Evolutionary conservation across 2,113 vertebrate genomes (phyloP), one percentile per base, ranked within the genome.

Genomic region (Nibea coibor): DNA sequence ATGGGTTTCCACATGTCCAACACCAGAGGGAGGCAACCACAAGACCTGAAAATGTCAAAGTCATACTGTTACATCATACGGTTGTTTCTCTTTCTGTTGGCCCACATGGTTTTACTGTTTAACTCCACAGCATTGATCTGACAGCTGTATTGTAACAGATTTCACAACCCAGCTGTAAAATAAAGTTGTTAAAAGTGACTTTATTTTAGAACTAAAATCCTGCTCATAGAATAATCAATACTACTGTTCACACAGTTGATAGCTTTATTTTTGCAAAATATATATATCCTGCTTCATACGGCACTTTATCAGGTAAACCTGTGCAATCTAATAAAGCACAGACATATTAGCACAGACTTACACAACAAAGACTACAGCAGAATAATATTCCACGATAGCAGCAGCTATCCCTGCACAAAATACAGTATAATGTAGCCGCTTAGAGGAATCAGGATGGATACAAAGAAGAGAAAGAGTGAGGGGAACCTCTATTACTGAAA

Each of bases 11-110:
- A 64, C 26, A 16, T 16, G 7, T 57, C 2, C 8, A 14, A 69
- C 75, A 56, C 86, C 71, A 84, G 81, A 81, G 19, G 35, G 88
- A 83, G 63, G 28, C 66, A 83, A 39, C 50, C n/a, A 42, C 71
- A 75, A 72, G 43, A 2, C 51, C 24, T 64, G 10, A 51, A 59
- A 47, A n/a, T 53, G 58, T 20, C 26, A 50, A 19, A 5, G 0
- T 17, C 59, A 7, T 3, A 15, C 10, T 39, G 35, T 39, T 45
- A 45, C 43, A 15, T 11, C 14, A 24, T 24, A 4, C 43, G 3
- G 50, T 28, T n/a, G 6, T 28, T 0, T 43, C n/a, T 74, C 24
- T 2, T 19, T 15, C 8, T 8, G 19, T 43, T 19, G 20, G 1
- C 12, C 19, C 16, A 19, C 3, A 10, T 10, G 39, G 20, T 28